phyloP scores from a whole-genome alignment of 2,888 invertebrate species.

The Apodemia duryi region DNA sequence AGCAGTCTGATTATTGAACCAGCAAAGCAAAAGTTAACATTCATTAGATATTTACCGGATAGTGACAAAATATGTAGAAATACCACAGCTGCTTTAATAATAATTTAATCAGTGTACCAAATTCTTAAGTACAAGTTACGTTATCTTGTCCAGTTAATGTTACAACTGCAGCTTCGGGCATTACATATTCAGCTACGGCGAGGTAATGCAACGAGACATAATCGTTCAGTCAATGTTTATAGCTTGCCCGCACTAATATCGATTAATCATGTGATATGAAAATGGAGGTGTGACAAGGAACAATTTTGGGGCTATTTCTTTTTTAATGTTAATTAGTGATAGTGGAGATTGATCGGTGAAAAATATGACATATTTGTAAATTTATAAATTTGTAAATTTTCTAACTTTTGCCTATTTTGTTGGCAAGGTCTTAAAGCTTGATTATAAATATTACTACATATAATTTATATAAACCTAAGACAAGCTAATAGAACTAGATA shows the following conservation, averaged over 20 bases:
- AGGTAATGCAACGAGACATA: conserved; percentile 52
- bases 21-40: background rate
- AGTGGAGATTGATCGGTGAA: conserved; percentile 5
- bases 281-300: conserved; percentile 49
- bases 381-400: background rate
- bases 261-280: conserved; percentile 54
- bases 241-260: conserved; percentile 50
- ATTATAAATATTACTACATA: too few species aligned
- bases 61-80: background rate
- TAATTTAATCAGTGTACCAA: conserved; percentile 2
- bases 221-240: conserved; percentile 50
- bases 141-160: conserved; percentile 25
- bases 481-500: too few species aligned
- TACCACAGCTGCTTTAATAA: background rate
- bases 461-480: too few species aligned
- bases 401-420: background rate
- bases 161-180: conserved; percentile 25
- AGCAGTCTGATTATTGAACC: background rate
- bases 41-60: background rate
- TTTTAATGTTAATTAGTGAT: conserved; percentile 42
- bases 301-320: conserved; percentile 36
- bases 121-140: conserved; percentile 20
- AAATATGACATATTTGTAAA: background rate
- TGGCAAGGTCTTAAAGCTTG: too few species aligned
- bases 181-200: conserved; percentile 40